A percentile compares a stretch with the other conserved stretches of the same genome.
phyloP scores from a whole-genome alignment of 2,797 vertebrate genomes.

The Xerus rutilus region DNA sequence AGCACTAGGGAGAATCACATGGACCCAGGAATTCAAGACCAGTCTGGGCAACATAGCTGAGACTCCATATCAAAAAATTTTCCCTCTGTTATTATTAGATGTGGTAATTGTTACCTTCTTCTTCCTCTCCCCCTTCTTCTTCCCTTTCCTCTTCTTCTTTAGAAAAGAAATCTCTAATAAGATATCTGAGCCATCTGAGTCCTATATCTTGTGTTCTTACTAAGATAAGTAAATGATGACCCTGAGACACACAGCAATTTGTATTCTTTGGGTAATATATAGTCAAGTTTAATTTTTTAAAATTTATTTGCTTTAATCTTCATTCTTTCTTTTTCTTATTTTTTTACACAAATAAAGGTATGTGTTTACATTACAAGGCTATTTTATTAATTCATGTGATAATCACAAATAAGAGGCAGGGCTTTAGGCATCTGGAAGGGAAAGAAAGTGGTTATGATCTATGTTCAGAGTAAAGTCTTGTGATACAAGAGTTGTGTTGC shows the following conservation, averaged over 20 bases:
- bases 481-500: neutral
- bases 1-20: neutral
- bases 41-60: neutral
- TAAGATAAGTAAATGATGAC: neutral
- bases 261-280: neutral
- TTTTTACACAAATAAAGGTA: neutral
- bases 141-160: neutral
- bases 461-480: neutral
- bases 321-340: neutral
- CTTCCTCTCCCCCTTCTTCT: rapidly evolving
- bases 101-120: neutral
- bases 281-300: neutral
- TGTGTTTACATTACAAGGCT: neutral
- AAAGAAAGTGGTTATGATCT: neutral
- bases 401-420: neutral
- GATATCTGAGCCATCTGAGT: neutral
- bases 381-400: neutral
- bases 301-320: slow-evolving; percentile 42
- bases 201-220: neutral
- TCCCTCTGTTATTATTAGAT: neutral
- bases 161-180: slow-evolving; percentile 12
- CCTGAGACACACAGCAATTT: neutral
- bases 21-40: neutral
- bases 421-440: neutral
- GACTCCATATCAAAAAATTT: neutral